These are phyloP conservation scores for Vanessa atalanta DNA, from an alignment of 1,140 invertebrate species.

Conservation along the genomic window DNA sequence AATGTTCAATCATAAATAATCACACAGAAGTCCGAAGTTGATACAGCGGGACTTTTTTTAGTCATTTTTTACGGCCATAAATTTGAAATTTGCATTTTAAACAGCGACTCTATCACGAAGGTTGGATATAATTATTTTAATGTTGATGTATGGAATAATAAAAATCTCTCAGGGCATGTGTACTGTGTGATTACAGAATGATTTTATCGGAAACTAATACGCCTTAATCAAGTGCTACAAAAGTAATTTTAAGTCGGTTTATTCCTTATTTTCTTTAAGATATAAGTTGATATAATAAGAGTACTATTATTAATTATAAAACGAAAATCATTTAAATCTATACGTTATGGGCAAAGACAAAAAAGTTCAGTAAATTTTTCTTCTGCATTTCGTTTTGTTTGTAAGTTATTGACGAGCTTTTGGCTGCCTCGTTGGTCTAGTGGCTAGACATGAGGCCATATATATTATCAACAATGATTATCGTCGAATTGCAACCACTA, in stretches of 20 bases:
- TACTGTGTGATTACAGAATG: slow-evolving; percentile 34
- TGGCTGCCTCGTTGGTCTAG: no score
- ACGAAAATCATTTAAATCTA: no score
- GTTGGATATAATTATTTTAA: slow-evolving; percentile 32
- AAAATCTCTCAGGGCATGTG: slow-evolving; percentile 20
- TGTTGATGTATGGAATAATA: slow-evolving; percentile 40
- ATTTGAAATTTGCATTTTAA: slow-evolving; percentile 48
- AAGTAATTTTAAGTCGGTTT: slow-evolving; percentile 12
- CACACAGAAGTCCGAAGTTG: slow-evolving; percentile 34
- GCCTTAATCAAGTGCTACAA: slow-evolving; percentile 36
- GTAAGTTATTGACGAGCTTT: no score
- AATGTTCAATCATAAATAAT: slow-evolving; percentile 27
- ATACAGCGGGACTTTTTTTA: slow-evolving; percentile 27
- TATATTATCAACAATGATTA: no score
- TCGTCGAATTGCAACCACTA: no score
- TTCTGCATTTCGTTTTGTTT: no score
- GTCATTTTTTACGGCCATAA: slow-evolving; percentile 35
- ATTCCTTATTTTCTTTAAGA: neutral
- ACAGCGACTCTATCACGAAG: slow-evolving; percentile 30
- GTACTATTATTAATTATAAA: no score
- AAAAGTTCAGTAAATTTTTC: no score
- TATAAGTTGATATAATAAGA: neutral
- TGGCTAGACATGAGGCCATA: no score
- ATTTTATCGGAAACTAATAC: slow-evolving; percentile 46
- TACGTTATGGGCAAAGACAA: no score